Conservation (phyloP, 2,888 invertebrate genomes). For the Trisateles emortualis region DNA sequence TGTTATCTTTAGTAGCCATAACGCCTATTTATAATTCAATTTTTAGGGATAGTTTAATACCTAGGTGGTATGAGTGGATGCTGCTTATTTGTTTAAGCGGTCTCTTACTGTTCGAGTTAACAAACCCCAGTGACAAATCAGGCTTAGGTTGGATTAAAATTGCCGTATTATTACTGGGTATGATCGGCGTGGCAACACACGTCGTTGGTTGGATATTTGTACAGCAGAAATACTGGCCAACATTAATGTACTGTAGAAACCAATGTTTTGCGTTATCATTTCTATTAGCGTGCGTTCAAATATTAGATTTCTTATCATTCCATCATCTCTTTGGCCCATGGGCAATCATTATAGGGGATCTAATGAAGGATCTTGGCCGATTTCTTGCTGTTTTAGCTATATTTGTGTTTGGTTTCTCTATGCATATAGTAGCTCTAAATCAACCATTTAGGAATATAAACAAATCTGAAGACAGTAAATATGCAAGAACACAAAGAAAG, state of each 20-base stretch:
- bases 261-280: slow-evolving; percentile 98
- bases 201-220: slow-evolving; percentile 92
- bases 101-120: slow-evolving; percentile 97
- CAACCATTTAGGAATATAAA: slow-evolving; percentile 94
- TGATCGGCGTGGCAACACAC: slow-evolving; percentile 96
- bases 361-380: slow-evolving; percentile 97
- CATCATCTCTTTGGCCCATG: slow-evolving; percentile 99
- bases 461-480: slow-evolving; percentile 87
- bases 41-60: slow-evolving; percentile 92
- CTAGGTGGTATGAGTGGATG: slow-evolving; percentile 98
- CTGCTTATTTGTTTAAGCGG: slow-evolving; percentile 98
- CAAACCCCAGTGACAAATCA: slow-evolving; percentile 98
- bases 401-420: slow-evolving; percentile 99
- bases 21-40: slow-evolving; percentile 94
- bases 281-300: slow-evolving; percentile 98
- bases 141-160: slow-evolving; percentile 98
- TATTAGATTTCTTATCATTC: slow-evolving; percentile 98
- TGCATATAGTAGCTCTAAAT: slow-evolving; percentile 98
- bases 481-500: slow-evolving; percentile 84
- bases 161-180: slow-evolving; percentile 94
- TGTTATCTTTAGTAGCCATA: slow-evolving; percentile 96
- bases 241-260: slow-evolving; percentile 97
- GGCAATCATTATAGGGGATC: slow-evolving; percentile 99
- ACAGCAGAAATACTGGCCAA: slow-evolving; percentile 91
- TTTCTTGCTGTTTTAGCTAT: slow-evolving; percentile 99